Conservation (phyloP, 2,888 invertebrate species). For the Eilema griseolum region DNA sequence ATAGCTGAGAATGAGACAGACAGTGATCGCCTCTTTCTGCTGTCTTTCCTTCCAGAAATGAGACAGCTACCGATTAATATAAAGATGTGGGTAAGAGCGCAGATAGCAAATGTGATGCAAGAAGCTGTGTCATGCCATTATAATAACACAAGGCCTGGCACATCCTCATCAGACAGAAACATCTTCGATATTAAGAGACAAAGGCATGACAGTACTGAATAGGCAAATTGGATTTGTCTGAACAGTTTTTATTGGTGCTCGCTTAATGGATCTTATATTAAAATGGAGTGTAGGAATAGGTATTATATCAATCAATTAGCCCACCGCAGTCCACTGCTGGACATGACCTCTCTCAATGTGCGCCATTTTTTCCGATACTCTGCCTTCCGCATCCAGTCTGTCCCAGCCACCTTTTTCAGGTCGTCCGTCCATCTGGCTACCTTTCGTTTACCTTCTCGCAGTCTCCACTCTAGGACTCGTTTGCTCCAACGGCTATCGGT, state of each 20-base stretch:
- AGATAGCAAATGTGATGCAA: conserved; percentile 81
- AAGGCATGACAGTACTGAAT: conserved; percentile 62
- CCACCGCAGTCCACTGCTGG: no score
- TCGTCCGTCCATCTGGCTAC: no score
- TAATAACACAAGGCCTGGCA: conserved; percentile 63
- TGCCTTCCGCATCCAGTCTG: no score
- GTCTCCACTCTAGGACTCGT: no score
- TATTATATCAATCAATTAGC: no score
- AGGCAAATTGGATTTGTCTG: conserved; percentile 11
- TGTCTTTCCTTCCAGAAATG: conserved; percentile 81
- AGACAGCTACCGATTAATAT: conserved; percentile 74
- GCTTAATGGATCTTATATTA: background rate
- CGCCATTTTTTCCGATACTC: no score
- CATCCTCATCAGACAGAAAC: conserved; percentile 42
- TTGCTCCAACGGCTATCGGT: no score
- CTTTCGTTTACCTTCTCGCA: no score
- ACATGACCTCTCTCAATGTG: no score
- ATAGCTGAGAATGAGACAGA: conserved; percentile 66
- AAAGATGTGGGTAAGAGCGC: conserved; percentile 82
- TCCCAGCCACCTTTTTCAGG: no score
- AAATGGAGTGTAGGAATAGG: background rate
- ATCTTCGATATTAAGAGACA: conserved; percentile 57
- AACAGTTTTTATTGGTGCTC: conserved; percentile 32
- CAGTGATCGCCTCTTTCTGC: conserved; percentile 73
- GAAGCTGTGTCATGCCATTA: conserved; percentile 76